Base-by-base conservation (phyloP, 2,797 vertebrate species). In the Falco concolor region DNA sequence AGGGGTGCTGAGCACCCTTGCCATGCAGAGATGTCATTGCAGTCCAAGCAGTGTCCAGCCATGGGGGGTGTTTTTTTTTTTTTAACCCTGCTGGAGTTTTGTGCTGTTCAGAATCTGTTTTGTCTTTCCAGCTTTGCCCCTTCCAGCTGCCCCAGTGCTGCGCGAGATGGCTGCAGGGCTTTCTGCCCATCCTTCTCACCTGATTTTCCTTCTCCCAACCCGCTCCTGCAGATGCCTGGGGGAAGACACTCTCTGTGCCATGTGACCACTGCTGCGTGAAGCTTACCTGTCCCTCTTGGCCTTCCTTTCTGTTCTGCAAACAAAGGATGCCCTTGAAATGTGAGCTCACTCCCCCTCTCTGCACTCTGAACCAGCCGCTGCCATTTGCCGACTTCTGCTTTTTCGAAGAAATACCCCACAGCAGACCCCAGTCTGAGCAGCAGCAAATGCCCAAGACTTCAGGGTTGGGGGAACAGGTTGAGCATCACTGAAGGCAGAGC, bases 201-300 rank as follows among this genome's bases (percentile, higher is more conserved):
- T 3, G 0, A 0, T 28, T 80, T 56, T 23, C 40, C 57, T 52
- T 30, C 56, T 52, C 32, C 54, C 52, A n/a, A 6, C 32, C 69
- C 16, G 83, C 19, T 92, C 93, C 96, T 89, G 54, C 96, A 98
- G 97, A 97, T 96, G 87, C 96, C 97, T 97, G 97, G 96, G 92
- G 98, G 97, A 97, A 97, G 96, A 96, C 49, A 97, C 97, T 92
- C 94, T 96, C 97, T 53, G 97, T 97, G 96, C 97, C 98, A 97
- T 98, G 98, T 95, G 97, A 98, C 97, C 97, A 75, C 97, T 92
- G 93, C 97, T 69, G 88, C 85, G 94, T 75, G 91, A 97, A 93
- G 94, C 97, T 97, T 95, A 36, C 96, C 94, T 77, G 95, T 91
- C 96, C 94, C 96, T 96, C 80, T 93, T 15, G 89, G 96, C 97